Base-by-base conservation (phyloP, 1,140 invertebrate genomes). In the Monochamus saltuarius region DNA sequence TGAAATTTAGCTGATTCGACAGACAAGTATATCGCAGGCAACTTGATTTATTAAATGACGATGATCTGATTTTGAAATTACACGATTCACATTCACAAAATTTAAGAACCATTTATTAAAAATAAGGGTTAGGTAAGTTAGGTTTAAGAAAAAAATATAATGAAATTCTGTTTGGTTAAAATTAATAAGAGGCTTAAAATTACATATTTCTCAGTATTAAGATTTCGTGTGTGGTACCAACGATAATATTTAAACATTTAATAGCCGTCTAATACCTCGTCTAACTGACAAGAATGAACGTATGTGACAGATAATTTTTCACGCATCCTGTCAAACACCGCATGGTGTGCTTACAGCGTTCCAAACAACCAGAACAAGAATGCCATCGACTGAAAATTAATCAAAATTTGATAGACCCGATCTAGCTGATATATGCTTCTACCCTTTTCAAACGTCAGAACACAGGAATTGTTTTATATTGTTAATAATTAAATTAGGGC, bases 401-500 rank as follows among this genome's bases (percentile, higher is more conserved):
- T 62, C 37, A 58, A 58, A 49, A 51, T 45, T 57, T 37, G 47
- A 62, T 52, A 45, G 46, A 36, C 17, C 10, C 51, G 17, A 47
- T 52, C 51, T 39, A 35, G 14, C 42, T 50, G 38, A 46, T 60
- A 52, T 22, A 53, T 38, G 42, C 46, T 53, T 55, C 50, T 39
- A 62, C 61, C 61, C 61, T 62, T 54, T 62, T 62, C 61, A 62
- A 53, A 49, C 46, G 43, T 56, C 54, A 53, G 43, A 56, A 49
- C n/a, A 37, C 17, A 38, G 35, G 60, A 61, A 66, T 66, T 65
- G 64, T 64, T 66, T 69, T 59, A 66, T 65, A 66, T 52, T 59
- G 56, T 53, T 59, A 50, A 62, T 67, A 64, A 69, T 67, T 62
- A 67, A 69, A 67, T 67, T 67, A 64, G 60, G 51, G 35, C 61